A percentile compares a stretch with the other conserved stretches of the same genome.
phyloP scores from a whole-genome alignment of 2,797 vertebrate species.

The Nannoperca australis region DNA sequence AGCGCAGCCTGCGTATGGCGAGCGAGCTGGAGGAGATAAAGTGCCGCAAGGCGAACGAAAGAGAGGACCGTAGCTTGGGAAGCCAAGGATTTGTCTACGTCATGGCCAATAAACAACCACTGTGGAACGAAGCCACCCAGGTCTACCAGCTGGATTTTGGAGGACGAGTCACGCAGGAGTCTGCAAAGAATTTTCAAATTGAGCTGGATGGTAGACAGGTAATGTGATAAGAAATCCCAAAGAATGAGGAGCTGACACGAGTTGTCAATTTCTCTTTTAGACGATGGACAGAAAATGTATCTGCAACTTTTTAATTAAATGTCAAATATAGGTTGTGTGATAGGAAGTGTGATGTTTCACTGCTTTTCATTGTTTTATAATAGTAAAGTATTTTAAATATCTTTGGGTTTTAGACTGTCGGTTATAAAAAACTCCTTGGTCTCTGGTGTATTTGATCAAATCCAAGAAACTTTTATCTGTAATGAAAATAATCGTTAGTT shows the following conservation, averaged over 20 bases:
- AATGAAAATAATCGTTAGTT: neutral
- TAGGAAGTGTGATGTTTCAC: too few species aligned
- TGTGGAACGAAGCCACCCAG: slow-evolving; percentile 99
- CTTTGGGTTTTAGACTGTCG: neutral
- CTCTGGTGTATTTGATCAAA: neutral
- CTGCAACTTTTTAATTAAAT: too few species aligned
- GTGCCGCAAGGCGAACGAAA: slow-evolving; percentile 95
- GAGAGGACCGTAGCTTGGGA: slow-evolving; percentile 95
- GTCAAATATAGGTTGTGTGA: neutral
- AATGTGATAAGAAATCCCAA: slow-evolving; percentile 35
- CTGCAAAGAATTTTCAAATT: slow-evolving; percentile 99
- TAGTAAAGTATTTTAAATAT: neutral
- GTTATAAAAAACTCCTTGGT: neutral
- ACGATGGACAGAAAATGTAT: neutral
- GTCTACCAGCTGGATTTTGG: slow-evolving; percentile 99
- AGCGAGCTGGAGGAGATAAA: slow-evolving; percentile 96
- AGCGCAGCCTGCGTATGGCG: slow-evolving; percentile 91
- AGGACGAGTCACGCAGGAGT: slow-evolving; percentile 97
- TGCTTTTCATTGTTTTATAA: slow-evolving; percentile 3
- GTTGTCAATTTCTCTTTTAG: neutral
- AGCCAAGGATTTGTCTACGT: slow-evolving; percentile 98
- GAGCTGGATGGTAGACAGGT: slow-evolving; percentile 98
- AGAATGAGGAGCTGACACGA: neutral
- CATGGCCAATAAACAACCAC: slow-evolving; percentile 98
- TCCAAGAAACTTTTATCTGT: neutral